Evolutionary conservation across 2,888 invertebrate genomes (phyloP).

Genomic region (Acleris laterana): DNA sequence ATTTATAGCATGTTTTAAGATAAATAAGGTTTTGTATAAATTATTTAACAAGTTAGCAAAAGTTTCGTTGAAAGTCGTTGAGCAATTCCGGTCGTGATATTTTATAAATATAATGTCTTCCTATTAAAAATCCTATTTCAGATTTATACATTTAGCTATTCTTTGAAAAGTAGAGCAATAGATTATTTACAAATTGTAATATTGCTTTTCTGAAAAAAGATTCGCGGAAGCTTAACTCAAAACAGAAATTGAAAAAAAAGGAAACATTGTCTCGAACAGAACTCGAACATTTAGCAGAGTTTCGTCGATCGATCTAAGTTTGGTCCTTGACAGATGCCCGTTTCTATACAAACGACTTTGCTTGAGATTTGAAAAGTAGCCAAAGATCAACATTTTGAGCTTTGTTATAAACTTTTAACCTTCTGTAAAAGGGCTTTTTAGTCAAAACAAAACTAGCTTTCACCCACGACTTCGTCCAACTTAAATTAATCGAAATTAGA

Average conservation of each 20-base stretch:
- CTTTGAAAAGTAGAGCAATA: constrained; percentile 18
- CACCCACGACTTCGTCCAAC: too few relatives aligned
- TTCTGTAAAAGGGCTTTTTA: too few relatives aligned
- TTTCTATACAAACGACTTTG: too few relatives aligned
- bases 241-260: constrained; percentile 31
- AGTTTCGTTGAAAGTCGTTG: too few relatives aligned
- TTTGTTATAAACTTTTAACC: too few relatives aligned
- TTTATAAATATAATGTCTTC: constrained; percentile 8
- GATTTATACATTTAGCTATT: constrained; percentile 28
- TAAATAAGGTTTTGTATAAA: neutral
- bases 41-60: too few relatives aligned
- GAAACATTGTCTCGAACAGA: constrained; percentile 21
- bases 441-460: too few relatives aligned
- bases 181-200: constrained; percentile 34
- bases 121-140: constrained; percentile 8
- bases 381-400: too few relatives aligned
- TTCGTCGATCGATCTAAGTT: neutral
- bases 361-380: too few relatives aligned
- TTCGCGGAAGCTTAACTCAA: constrained; percentile 30
- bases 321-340: too few relatives aligned
- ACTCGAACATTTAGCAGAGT: constrained; percentile 18
- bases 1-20: neutral
- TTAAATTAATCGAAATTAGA: too few relatives aligned
- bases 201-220: constrained; percentile 28
- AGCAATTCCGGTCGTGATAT: too few relatives aligned